A percentile compares a stretch with the other conserved stretches of the same genome.
Evolutionary conservation across 2,113 vertebrate species (phyloP).

Genomic region (Barbus barbus): DNA sequence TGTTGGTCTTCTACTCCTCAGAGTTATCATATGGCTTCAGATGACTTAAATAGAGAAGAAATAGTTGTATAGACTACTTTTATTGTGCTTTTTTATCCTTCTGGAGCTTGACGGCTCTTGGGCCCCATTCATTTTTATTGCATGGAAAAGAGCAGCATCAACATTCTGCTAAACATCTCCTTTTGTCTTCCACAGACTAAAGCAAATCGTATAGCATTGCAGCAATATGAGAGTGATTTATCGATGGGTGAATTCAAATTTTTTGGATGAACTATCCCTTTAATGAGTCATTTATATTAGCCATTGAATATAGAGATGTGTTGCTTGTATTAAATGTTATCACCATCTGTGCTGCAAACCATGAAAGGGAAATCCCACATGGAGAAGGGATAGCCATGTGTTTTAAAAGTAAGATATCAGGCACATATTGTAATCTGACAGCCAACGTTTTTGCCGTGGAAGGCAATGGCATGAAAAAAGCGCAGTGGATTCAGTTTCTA

Average conservation of each 20-base stretch:
- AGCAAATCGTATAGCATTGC: not conserved
- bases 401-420: constrained; percentile 21
- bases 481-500: not conserved
- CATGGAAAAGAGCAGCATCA: not conserved
- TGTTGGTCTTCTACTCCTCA: not conserved
- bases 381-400: not conserved
- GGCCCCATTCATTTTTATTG: not conserved
- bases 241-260: too few species aligned
- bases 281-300: too few species aligned
- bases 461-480: not conserved
- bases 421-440: constrained; percentile 11
- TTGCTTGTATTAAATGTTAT: constrained; percentile 19
- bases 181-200: not conserved
- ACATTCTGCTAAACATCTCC: not conserved
- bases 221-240: not conserved
- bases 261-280: too few species aligned
- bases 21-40: not conserved
- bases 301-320: too few species aligned
- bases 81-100: not conserved
- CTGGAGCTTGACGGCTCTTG: not conserved
- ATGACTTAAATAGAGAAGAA: not conserved
- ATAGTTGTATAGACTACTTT: not conserved
- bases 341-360: not conserved
- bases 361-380: constrained; percentile 22
- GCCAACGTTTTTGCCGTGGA: not conserved